Conservation (phyloP, 2,888 invertebrate species). For the Falcaria lacertinaria region DNA sequence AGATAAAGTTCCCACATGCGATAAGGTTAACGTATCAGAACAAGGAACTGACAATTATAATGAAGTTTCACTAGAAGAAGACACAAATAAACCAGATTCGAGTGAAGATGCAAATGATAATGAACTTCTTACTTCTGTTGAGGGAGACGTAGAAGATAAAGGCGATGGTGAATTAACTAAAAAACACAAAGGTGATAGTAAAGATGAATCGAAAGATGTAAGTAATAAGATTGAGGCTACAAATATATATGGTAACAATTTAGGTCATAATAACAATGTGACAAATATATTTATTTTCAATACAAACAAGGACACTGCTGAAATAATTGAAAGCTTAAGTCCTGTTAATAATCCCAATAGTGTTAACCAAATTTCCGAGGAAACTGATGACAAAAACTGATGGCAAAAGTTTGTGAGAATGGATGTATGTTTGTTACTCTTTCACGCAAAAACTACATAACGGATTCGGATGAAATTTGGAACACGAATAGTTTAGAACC, state of each 20-base stretch:
- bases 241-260: slow-evolving; percentile 39
- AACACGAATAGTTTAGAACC: no score
- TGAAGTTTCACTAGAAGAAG: neutral
- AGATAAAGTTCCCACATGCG: neutral
- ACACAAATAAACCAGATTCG: neutral
- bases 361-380: neutral
- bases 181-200: slow-evolving; percentile 10
- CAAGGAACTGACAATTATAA: neutral
- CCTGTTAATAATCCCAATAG: slow-evolving; percentile 5
- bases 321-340: slow-evolving; percentile 18
- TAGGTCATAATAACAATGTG: slow-evolving; percentile 44
- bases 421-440: no score
- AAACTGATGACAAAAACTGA: neutral
- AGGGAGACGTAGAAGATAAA: slow-evolving; percentile 5
- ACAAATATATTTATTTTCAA: slow-evolving; percentile 55
- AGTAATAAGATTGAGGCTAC: slow-evolving; percentile 24
- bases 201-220: slow-evolving; percentile 7
- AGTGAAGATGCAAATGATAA: neutral
- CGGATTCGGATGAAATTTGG: no score
- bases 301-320: slow-evolving; percentile 21
- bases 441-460: no score
- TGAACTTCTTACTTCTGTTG: neutral
- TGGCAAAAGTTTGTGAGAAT: no score
- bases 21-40: neutral
- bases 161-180: slow-evolving; percentile 2